Evolutionary conservation across 2,797 vertebrate species (phyloP), one percentile per base, ranked within the genome.

Genomic region (Enteromius fasciolatus): DNA sequence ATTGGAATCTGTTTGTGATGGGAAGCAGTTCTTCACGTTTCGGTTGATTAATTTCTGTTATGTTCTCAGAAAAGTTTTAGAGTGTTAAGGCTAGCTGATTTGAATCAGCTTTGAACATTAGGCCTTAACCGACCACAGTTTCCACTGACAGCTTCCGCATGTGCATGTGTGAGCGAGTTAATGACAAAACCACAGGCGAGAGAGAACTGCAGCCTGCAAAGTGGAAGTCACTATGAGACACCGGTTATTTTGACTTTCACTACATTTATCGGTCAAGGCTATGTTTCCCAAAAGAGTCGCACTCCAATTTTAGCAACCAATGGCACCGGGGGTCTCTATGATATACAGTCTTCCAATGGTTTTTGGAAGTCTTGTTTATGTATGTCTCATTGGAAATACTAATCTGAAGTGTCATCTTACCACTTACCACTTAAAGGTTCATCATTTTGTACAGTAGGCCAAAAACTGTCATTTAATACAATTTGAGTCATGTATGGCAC

Each of bases 101-200:
- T 66, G 78, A 78, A 86, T 81, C 76, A 48, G 15, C 69, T 78
- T 33, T 78, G 68, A 81, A 83, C 76, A 69, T 80, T 59, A 77
- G 25, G n/a, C 33, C 59, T 59, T 28, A 44, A 14, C 25, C n/a
- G 72, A 85, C 83, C 73, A 78, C 80, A 84, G 83, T 86, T 87
- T 84, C 85, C 80, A 83, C 33, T 84, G 46, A 76, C 59, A 63
- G 73, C 80, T 76, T 83, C 77, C 76, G 64, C 39, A 17, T 44
- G 52, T 78, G 64, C 79, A 25, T 76, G 54, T 78, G 44, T 57
- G 59, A 66, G 50, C 4, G 18, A 73, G 14, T 84, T 69, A 75
- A 82, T 78, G 80, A 39, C 57, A 70, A 54, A 52, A 33, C 57
- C 72, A 54, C 78, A 23, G 73, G 36, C 67, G n/a, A 78, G 48